Evolutionary conservation across 2,113 vertebrate genomes (phyloP).

Genomic region (Hipposideros armiger): DNA sequence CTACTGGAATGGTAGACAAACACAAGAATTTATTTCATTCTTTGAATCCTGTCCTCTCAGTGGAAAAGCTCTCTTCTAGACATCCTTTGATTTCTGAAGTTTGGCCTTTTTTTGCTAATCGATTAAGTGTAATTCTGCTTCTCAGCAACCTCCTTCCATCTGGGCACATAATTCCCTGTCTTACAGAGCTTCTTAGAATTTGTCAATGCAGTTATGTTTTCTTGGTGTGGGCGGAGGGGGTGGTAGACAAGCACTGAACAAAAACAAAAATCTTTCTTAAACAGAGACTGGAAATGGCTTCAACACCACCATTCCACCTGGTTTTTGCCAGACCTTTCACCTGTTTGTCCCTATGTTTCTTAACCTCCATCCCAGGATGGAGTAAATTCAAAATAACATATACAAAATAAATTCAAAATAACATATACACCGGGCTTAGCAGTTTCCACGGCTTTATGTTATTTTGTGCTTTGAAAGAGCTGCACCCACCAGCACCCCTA

Average conservation of each 20-base stretch:
- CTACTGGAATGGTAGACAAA: background rate
- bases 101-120: constrained; percentile 22
- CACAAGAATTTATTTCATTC: background rate
- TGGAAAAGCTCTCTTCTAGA: background rate
- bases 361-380: background rate
- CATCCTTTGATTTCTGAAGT: constrained; percentile 10
- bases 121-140: background rate
- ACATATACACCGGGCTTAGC: rapidly evolving
- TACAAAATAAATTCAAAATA: background rate
- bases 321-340: background rate
- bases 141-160: background rate
- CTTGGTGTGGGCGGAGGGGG: too few species aligned
- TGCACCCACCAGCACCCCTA: rapidly evolving
- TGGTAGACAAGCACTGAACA: background rate
- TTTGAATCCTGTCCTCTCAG: background rate
- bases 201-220: background rate
- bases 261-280: background rate
- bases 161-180: background rate
- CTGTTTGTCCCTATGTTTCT: background rate
- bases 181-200: background rate
- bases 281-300: background rate
- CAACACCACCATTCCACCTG: background rate
- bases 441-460: too few species aligned
- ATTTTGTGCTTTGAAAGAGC: background rate
- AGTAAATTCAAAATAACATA: background rate